Percentiles rank a stretch among this genome's conserved stretches.
Conservation (phyloP, 2,797 vertebrate genomes). For the Pangasius macronema region DNA sequence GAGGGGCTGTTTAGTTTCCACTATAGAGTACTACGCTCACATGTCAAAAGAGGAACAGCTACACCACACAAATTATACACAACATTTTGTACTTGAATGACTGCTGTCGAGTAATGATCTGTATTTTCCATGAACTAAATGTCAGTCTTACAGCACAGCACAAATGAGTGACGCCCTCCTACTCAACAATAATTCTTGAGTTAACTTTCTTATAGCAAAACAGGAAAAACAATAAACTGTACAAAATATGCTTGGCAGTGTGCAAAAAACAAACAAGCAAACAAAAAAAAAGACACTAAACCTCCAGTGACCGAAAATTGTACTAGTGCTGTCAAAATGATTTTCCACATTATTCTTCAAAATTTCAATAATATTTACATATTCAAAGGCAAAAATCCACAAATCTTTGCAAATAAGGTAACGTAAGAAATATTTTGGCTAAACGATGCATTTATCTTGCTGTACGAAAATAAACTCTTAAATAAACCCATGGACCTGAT, state of each 20-base stretch:
- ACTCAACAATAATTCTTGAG: too few relatives aligned
- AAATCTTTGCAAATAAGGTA: background rate
- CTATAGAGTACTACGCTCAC: background rate
- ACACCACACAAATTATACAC: background rate
- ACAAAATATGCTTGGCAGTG: background rate
- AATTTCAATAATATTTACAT: background rate
- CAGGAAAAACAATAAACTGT: background rate
- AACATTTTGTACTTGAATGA: background rate
- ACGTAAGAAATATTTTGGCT: background rate
- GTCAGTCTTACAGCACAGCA: background rate
- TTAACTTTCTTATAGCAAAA: background rate
- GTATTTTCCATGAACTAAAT: slow-evolving; percentile 3
- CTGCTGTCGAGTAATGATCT: background rate
- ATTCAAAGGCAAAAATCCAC: background rate
- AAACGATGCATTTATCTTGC: background rate
- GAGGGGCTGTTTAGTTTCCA: background rate
- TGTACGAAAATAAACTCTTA: background rate
- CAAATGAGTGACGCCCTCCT: background rate
- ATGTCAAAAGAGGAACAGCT: background rate
- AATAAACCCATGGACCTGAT: background rate
- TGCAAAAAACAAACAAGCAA: background rate
- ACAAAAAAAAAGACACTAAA: background rate
- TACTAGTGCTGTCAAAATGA: background rate
- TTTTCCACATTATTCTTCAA: background rate
- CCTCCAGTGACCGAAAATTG: background rate